Conservation (phyloP, 2,113 vertebrate species). For the Pristiophorus japonicus region DNA sequence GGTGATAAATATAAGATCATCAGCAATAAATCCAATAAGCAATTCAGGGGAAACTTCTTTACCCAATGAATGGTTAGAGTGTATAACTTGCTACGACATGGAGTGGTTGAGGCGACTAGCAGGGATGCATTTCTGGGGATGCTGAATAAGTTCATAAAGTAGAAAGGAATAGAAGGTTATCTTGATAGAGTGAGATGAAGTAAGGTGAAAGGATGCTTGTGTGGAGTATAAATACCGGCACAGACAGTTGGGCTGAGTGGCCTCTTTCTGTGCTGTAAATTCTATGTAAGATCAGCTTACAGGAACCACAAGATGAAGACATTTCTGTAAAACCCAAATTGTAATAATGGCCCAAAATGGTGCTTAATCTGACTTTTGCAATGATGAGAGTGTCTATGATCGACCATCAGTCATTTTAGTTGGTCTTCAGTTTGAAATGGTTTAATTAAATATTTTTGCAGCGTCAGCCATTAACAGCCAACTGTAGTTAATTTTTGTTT, state of each 20-base stretch:
- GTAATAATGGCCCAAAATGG: background rate
- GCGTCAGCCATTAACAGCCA: background rate
- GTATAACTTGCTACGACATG: background rate
- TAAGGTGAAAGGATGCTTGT: background rate
- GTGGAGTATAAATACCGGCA: background rate
- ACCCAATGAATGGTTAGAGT: background rate
- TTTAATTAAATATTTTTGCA: background rate
- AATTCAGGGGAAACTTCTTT: background rate
- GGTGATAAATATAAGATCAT: background rate
- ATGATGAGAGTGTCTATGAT: background rate
- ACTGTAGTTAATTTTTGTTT: background rate
- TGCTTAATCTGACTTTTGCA: background rate
- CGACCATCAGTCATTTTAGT: background rate
- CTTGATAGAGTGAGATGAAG: too few species aligned
- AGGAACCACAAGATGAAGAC: background rate
- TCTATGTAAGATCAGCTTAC: background rate
- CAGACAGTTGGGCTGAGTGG: background rate
- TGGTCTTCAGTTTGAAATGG: background rate
- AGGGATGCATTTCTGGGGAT: background rate
- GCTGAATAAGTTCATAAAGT: background rate
- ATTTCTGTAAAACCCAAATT: background rate
- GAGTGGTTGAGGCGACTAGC: background rate
- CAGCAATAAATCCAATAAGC: background rate
- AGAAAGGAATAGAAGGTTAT: background rate
- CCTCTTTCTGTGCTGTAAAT: background rate